Base-by-base conservation (phyloP, 2,888 invertebrate genomes). In the Dinocampus coccinellae region DNA sequence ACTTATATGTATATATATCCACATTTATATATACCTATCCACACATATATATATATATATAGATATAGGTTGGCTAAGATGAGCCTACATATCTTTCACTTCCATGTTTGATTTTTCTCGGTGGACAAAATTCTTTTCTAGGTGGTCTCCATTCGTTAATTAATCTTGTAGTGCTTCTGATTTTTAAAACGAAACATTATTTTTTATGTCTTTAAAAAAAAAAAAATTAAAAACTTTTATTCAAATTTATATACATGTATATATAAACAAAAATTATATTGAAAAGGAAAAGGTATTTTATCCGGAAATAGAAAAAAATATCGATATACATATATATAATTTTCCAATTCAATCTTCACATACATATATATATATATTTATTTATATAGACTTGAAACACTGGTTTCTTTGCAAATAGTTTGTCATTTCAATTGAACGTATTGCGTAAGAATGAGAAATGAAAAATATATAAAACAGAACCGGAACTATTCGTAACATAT, bases 121-220 rank as follows among this genome's bases (percentile, higher is more conserved):
- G 34, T 39, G 42, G 42, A 63, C 65, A 52, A 65, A 65, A 65
- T 33, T 65, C 65, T 63, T 29, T 62, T 26, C 67, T n/a, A 62
- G 69, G 65, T 70, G 65, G 53, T 63, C 69, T 34, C 55, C 63
- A 63, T 63, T 64, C 63, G 57, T 70, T 70, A 70, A 70, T 70
- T 70, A 70, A 57, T 20, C 22, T 33, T 22, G 39, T 63, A 24
- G 26, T 39, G 69, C 69, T 70, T 64, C 63, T 58, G 62, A 55
- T 67, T 67, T 67, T 58, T 58, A 55, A 34, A 24, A 26, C 22
- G 42, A 26, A 63, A 42, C 34, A 36, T 39, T 36, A 16, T 22
- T 62, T 36, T 16, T 62, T 39, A 20, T 60, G 34, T 20, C 16
- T 16, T n/a, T 26, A 26, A 29, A 34, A 34, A 47, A 16, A 7